Evolutionary conservation across 2,888 invertebrate genomes (phyloP).

Genomic region (Phania funesta): DNA sequence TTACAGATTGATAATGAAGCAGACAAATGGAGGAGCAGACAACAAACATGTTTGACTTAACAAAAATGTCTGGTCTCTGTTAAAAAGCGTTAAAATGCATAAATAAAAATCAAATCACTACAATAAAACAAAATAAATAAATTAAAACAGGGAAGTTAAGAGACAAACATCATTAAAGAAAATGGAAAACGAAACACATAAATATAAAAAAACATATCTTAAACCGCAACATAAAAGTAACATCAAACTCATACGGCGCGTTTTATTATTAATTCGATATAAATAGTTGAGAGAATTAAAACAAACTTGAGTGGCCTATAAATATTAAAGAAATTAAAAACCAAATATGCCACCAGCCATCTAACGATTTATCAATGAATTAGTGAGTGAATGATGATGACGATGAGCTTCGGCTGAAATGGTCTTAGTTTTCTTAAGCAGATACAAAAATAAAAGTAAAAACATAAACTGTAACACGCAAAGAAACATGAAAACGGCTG

Average conservation of each 20-base stretch:
- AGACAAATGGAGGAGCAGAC: neutral
- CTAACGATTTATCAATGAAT: slow-evolving; percentile 29
- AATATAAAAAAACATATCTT: neutral
- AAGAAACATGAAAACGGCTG: slow-evolving; percentile 16
- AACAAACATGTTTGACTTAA: neutral
- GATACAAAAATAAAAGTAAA: neutral
- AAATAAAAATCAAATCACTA: neutral
- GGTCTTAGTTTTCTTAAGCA: neutral
- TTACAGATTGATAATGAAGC: slow-evolving; percentile 29
- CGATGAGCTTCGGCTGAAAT: slow-evolving; percentile 20
- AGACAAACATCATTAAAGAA: neutral
- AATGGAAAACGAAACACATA: neutral
- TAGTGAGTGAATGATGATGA: slow-evolving; percentile 17
- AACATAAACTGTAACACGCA: slow-evolving; percentile 16
- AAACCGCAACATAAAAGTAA: slow-evolving; percentile 13
- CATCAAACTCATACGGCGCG: neutral
- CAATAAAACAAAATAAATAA: too few relatives aligned
- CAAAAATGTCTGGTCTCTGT: slow-evolving; percentile 35
- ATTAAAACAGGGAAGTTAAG: too few relatives aligned
- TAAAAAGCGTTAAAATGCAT: neutral
- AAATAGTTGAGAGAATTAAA: neutral
- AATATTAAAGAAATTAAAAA: slow-evolving; percentile 19
- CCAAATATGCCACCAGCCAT: neutral
- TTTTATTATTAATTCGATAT: neutral
- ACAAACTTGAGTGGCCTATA: neutral